These are phyloP conservation scores for Eupeodes corollae DNA, from an alignment of 1,140 invertebrate species.

Conservation along the genomic window DNA sequence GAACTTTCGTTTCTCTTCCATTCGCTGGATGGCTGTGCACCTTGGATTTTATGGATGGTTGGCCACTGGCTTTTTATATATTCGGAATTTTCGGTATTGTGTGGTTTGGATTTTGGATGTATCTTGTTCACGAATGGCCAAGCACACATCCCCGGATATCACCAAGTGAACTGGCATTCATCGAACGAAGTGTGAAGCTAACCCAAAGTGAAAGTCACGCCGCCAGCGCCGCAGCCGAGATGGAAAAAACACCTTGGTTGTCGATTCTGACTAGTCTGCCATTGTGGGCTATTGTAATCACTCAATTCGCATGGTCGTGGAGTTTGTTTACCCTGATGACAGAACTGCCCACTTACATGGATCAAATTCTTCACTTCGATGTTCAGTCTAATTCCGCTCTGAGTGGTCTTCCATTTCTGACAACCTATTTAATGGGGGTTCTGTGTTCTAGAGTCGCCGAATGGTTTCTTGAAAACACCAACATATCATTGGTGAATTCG, in stretches of 20 bases:
- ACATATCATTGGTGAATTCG: conserved; percentile 52
- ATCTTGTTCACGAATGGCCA: conserved; percentile 64
- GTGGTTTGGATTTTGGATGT: conserved; percentile 70
- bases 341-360: conserved; percentile 89
- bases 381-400: conserved; percentile 70
- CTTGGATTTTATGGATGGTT: conserved; percentile 53
- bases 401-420: conserved; percentile 69
- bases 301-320: conserved; percentile 88
- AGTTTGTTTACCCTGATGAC: conserved; percentile 90
- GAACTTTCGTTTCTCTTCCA: conserved; percentile 63
- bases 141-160: conserved; percentile 67
- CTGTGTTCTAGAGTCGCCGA: conserved; percentile 58
- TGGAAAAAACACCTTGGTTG: conserved; percentile 52
- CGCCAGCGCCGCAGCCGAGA: background rate
- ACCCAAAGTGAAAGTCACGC: conserved; percentile 3
- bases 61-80: conserved; percentile 70
- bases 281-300: conserved; percentile 75
- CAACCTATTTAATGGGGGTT: conserved; percentile 56
- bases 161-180: conserved; percentile 53
- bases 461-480: conserved; percentile 49
- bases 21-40: conserved; percentile 62
- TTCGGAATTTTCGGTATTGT: conserved; percentile 62
- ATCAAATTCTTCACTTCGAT: conserved; percentile 78
- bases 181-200: conserved; percentile 46
- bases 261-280: conserved; percentile 69